phyloP scores from a whole-genome alignment of 2,797 vertebrate genomes.

The Phrynocephalus vlangalii region DNA sequence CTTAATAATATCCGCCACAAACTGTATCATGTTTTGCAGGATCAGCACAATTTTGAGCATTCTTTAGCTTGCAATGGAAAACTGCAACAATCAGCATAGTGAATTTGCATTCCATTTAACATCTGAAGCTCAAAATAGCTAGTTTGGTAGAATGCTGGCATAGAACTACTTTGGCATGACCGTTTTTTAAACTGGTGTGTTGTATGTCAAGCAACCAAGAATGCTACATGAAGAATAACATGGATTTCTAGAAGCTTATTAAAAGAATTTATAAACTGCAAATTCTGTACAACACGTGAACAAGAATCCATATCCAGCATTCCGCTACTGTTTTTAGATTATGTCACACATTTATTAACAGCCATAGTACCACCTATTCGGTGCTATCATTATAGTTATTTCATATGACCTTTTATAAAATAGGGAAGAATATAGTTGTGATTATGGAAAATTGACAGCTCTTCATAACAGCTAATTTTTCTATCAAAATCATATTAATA shows the following conservation, averaged over 20 bases:
- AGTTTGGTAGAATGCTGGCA: slow-evolving; percentile 28
- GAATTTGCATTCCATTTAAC: slow-evolving; percentile 36
- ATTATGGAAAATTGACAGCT: neutral
- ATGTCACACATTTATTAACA: neutral
- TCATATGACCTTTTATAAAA: neutral
- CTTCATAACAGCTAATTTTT: neutral
- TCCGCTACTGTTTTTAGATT: neutral
- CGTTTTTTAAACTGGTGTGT: slow-evolving; percentile 25
- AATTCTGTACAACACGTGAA: slow-evolving; percentile 19
- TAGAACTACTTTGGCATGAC: slow-evolving; percentile 35
- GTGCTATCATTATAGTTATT: neutral
- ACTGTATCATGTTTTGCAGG: slow-evolving; percentile 46
- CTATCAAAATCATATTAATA: neutral
- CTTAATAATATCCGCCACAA: neutral
- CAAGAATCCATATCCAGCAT: neutral
- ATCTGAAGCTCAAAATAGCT: slow-evolving; percentile 54
- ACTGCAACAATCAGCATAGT: slow-evolving; percentile 28
- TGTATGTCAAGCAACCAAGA: slow-evolving; percentile 28
- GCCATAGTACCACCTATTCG: neutral
- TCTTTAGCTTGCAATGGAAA: slow-evolving; percentile 37
- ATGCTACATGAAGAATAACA: slow-evolving; percentile 49
- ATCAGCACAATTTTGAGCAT: slow-evolving; percentile 33
- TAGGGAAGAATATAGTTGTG: neutral
- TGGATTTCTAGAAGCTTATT: slow-evolving; percentile 72
- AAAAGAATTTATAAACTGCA: neutral